phyloP scores from a whole-genome alignment of 2,888 invertebrate species.

The Nipponacmea schrenckii region DNA sequence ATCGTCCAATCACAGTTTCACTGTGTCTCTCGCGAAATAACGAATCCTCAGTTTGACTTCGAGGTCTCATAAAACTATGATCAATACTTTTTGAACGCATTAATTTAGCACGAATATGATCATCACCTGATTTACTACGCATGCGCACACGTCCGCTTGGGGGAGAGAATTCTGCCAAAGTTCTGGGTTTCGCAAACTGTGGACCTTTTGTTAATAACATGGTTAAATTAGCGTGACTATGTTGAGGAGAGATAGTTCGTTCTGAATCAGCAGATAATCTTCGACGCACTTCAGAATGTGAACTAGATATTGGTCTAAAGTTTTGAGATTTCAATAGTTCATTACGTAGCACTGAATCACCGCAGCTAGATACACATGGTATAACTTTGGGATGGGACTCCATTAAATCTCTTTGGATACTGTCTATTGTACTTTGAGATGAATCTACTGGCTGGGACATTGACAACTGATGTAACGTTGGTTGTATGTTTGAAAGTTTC shows the following conservation, averaged over 20 bases:
- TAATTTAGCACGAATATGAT: slow-evolving; percentile 39
- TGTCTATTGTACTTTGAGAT: not conserved
- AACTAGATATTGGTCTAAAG: slow-evolving; percentile 25
- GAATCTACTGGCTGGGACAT: not conserved
- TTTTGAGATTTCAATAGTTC: not conserved
- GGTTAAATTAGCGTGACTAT: slow-evolving; percentile 18
- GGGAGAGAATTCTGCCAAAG: not conserved
- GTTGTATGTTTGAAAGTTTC: slow-evolving; percentile 1
- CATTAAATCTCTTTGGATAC: not conserved
- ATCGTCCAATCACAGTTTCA: slow-evolving; percentile 32
- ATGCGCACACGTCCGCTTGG: slow-evolving; percentile 32
- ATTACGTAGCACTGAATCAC: not conserved
- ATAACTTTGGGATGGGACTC: not conserved
- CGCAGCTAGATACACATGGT: not conserved
- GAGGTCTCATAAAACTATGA: slow-evolving; percentile 53
- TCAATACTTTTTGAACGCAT: slow-evolving; percentile 51
- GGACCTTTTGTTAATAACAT: slow-evolving; percentile 24
- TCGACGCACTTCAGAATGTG: slow-evolving; percentile 46
- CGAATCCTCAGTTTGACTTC: slow-evolving; percentile 51
- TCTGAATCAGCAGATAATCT: slow-evolving; percentile 45
- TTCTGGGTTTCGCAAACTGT: not conserved
- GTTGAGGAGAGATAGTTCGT: slow-evolving; percentile 23
- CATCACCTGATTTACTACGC: slow-evolving; percentile 58
- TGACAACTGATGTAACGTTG: not conserved
- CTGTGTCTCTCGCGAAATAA: slow-evolving; percentile 47